Base-by-base conservation (phyloP, 2,888 invertebrate species). In the Eristalinus sepulchralis region DNA sequence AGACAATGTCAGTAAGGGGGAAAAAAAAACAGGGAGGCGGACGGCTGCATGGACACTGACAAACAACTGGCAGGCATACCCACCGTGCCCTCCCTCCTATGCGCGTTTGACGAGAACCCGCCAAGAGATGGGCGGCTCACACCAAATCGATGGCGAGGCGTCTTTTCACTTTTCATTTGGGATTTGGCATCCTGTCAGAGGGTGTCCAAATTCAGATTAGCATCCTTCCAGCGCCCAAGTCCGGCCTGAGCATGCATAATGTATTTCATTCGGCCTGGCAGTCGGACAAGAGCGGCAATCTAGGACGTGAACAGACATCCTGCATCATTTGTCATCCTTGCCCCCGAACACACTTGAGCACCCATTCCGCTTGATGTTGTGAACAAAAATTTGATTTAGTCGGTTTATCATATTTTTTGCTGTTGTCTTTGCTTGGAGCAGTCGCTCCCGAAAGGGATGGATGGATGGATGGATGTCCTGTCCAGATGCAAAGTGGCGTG, bases 401-500 rank as follows among this genome's bases (percentile, higher is more conserved):
- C 70, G 83, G 82, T 78, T 85, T 55, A 64, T 71, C 75, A 59
- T 72, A 22, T 27, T 60, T 63, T 78, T n/a, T n/a, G 39, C n/a
- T 57, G 33, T 68, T 33, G 53, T 53, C 66, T n/a, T 62, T 31
- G 64, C 59, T 27, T 31, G 13, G 20, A 47, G 39, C n/a, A n/a
- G 39, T 17, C 34, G 5, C n/a, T 27, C 4, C 17, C 13, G 20
- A 17, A 31, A n/a, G n/a, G 60, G 31, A 59, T 59, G n/a, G 34
- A 31, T 10, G 10, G 27, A 78, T 64, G 62, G 78, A 86, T 86
- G 79, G 75, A 86, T 86, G 83, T 86, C 83, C 83, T 86, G 86
- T 86, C 83, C 83, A 83, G 79, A 86, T 86, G 82, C 88, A 80
- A 80, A 89, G 89, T 89, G 90, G 89, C 90, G 88, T 90, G 89